phyloP scores from a whole-genome alignment of 2,797 vertebrate species.

The Holocentrus rufus region DNA sequence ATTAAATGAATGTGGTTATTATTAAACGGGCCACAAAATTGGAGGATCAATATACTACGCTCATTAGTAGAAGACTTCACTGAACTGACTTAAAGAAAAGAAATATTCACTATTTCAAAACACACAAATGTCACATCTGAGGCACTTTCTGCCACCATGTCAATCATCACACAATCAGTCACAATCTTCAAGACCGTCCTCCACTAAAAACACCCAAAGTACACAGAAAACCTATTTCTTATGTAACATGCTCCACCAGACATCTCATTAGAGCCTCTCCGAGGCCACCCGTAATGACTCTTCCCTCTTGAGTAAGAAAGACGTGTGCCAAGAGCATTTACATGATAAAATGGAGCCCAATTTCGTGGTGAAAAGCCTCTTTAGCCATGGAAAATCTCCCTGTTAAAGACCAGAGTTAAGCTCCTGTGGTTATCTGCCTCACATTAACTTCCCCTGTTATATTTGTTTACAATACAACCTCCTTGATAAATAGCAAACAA shows the following conservation, averaged over 20 bases:
- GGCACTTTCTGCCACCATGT: not conserved
- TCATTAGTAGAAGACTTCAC: too few relatives aligned
- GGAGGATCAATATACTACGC: too few relatives aligned
- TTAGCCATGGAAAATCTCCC: slow-evolving; percentile 60
- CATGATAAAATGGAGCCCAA: slow-evolving; percentile 42
- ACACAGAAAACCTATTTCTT: slow-evolving; percentile 30
- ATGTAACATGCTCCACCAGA: slow-evolving; percentile 52
- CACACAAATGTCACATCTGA: not conserved
- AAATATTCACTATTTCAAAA: too few relatives aligned
- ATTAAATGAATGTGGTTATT: too few relatives aligned
- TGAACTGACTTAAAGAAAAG: too few relatives aligned
- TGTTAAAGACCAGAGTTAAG: slow-evolving; percentile 65
- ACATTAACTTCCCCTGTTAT: slow-evolving; percentile 56
- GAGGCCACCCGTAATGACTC: slow-evolving; percentile 37
- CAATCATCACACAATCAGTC: not conserved
- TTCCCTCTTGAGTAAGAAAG: slow-evolving; percentile 23
- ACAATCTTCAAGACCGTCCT: not conserved
- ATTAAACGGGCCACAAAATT: too few relatives aligned
- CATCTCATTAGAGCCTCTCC: slow-evolving; percentile 60
- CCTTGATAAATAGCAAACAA: slow-evolving; percentile 45
- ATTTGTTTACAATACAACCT: slow-evolving; percentile 66
- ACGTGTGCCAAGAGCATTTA: slow-evolving; percentile 51
- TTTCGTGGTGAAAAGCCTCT: slow-evolving; percentile 48
- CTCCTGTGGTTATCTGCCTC: slow-evolving; percentile 53
- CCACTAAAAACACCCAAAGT: slow-evolving; percentile 2